phyloP scores from a whole-genome alignment of 2,113 vertebrate species.

The Sardina pilchardus region DNA sequence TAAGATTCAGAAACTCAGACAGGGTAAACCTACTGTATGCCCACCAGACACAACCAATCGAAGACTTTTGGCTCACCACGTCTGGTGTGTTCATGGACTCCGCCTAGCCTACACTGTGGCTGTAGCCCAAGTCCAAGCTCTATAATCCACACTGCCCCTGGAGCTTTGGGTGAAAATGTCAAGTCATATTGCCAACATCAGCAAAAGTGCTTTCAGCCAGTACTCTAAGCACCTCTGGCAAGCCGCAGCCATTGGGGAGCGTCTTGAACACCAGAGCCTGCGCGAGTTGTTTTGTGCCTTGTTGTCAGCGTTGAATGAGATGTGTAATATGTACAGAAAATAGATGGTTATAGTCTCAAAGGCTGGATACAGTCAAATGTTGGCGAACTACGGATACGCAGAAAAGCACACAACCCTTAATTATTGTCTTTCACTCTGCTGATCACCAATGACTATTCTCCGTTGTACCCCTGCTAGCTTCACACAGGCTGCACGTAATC shows the following conservation, averaged over 20 bases:
- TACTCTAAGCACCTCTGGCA: not conserved
- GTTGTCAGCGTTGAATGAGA: not conserved
- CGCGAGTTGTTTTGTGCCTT: not conserved
- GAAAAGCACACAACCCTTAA: not conserved
- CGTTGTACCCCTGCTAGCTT: not conserved
- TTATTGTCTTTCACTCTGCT: not conserved
- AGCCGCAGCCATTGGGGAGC: not conserved
- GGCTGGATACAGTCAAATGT: not conserved
- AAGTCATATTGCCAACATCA: not conserved
- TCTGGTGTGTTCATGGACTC: not conserved
- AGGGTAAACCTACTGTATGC: not conserved
- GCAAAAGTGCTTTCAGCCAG: not conserved
- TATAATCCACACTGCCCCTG: not conserved
- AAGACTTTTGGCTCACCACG: not conserved
- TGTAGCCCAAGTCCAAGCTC: not conserved
- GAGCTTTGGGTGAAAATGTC: not conserved
- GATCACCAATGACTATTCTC: not conserved
- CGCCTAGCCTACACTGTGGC: not conserved
- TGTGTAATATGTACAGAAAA: not conserved
- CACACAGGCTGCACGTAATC: not conserved
- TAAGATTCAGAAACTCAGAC: not conserved
- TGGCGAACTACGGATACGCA: not conserved
- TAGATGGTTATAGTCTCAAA: not conserved
- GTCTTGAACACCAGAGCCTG: not conserved
- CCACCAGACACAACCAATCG: not conserved